Base-by-base conservation (phyloP, 2,797 vertebrate genomes). In the Ataeniobius toweri region DNA sequence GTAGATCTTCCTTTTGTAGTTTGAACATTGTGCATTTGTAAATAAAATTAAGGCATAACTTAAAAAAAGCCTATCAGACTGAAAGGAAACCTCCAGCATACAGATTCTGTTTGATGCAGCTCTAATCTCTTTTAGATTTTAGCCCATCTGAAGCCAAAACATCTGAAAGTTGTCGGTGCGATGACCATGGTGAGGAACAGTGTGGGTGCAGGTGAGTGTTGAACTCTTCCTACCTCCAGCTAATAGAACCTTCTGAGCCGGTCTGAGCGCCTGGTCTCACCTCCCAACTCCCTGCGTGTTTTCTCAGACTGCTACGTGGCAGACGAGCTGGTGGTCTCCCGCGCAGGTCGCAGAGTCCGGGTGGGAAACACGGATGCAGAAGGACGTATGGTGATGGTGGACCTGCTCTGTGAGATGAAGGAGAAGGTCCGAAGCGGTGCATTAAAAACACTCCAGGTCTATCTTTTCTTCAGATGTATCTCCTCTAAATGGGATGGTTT, bases 111-210 rank as follows among this genome's bases (percentile, higher is more conserved):
- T 20, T 74, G 24, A 61, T 22, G 24, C 14, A 26, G 41, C 13
- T 31, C 18, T n/a, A 1, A 10, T 51, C 24, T 44, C 48, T n/a
- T 80, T 12, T 39, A 96, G 96, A 90, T 95, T 65, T 71, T 96
- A 71, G 93, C 95, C 76, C 91, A 94, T 77, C 91, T 96, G 80
- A 94, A 93, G 82, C 96, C 96, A 5, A 93, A 91, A 58, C 86
- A 96, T 59, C 89, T 96, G 82, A 96, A 96, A 83, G 96, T 96
- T 13, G 18, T 96, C 0, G 96, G 96, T n/a, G 68, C 94, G 18
- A 94, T 96, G 96, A 93, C 95, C n/a, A 96, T 96, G 96, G 96
- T 96, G 89, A 94, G 96, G 88, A 96, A 96, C 94, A 96, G 96
- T 0, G 96, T 96, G 18, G 96, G 96, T 3, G 86, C 96, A 93